Conservation (phyloP, 2,113 vertebrate genomes). For the Colaptes auratus region DNA sequence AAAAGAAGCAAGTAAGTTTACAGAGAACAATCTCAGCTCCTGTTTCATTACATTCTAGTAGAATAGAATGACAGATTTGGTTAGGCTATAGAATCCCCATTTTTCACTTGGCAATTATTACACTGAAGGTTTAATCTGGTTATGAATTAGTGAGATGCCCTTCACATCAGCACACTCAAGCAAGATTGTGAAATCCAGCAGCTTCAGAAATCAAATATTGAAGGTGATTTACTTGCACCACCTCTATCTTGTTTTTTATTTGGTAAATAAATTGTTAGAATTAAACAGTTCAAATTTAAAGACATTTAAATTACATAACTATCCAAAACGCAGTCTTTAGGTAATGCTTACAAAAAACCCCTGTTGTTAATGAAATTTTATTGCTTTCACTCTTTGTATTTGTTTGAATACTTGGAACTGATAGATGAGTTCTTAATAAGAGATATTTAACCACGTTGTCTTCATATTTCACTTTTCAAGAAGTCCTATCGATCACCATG, state of each 20-base stretch:
- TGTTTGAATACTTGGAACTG: neutral
- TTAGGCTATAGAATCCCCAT: neutral
- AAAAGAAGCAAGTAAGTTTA: conserved; percentile 3
- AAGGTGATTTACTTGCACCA: neutral
- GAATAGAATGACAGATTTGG: neutral
- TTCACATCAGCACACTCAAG: neutral
- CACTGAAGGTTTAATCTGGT: neutral
- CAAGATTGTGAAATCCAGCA: neutral
- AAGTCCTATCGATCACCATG: neutral
- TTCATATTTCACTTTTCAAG: neutral
- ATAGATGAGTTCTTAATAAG: neutral
- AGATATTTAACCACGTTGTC: neutral
- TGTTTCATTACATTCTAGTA: neutral
- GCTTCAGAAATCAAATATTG: neutral
- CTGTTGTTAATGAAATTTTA: neutral
- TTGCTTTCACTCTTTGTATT: neutral
- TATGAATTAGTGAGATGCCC: neutral
- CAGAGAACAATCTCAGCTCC: neutral
- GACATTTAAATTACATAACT: neutral
- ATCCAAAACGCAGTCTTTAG: neutral
- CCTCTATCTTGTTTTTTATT: neutral
- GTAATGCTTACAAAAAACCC: neutral
- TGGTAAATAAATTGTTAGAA: neutral
- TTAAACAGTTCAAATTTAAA: neutral
- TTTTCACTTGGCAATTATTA: neutral